Evolutionary conservation across 2,888 invertebrate genomes (phyloP), one percentile per base, ranked within the genome.

Genomic region (Hybos culiciformis): DNA sequence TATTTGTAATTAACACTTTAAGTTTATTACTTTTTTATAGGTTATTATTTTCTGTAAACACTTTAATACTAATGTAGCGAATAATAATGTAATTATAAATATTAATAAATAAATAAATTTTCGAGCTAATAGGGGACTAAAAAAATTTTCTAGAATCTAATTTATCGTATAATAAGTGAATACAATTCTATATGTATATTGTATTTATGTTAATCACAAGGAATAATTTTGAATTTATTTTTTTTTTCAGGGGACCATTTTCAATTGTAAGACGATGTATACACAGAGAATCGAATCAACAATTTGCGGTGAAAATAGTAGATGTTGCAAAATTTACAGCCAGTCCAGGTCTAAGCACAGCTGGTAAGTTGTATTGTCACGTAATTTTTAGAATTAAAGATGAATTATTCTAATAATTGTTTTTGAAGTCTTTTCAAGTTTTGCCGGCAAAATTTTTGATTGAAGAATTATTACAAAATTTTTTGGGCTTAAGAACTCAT

Each of bases 261-360:
- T 94, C 94, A 63, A 79, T 94, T 63, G 94, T 96, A 44, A 77
- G 92, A 53, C 77, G 93, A 69, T 96, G 96, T 70, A 81, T 93
- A 55, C 94, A 94, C 68, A 77, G 92, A 48, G 90, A 92, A 66
- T 91, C 92, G 12, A 84, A 80, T 42, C 91, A 92, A 67, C 91
- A 91, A 65, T 97, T 93, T 73, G 96, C 96, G 45, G 96, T 96
- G 54, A 97, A 97, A 75, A 92, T 97, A 58, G 91, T 97, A 53
- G 96, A 97, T 70, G 93, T 97, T 43, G 91, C 91, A 54, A 90
- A 93, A 64, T 96, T 96, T 67, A 92, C 93, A 51, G 88, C 93
- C 42, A 92, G 91, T 62, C 94, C 96, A 24, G 96, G 94, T 48
- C 78, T 96, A 51, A 91, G 91, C 63, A 92, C 92, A 60, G 90